Base-by-base conservation (phyloP, 2,113 vertebrate genomes). In the Hippocampus guttulatus region DNA sequence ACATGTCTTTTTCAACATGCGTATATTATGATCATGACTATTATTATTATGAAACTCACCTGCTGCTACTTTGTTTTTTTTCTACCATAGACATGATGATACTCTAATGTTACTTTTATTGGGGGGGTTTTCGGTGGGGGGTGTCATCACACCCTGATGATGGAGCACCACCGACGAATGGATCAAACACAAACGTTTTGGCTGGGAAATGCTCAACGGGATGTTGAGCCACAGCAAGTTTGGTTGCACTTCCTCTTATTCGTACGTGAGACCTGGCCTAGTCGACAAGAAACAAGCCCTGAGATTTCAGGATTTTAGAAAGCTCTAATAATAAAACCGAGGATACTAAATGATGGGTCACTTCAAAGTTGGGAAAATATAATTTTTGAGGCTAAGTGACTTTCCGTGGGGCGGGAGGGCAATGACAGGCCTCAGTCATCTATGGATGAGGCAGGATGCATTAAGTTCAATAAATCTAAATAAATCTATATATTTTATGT, bases 41-140 rank as follows among this genome's bases (percentile, higher is more conserved):
- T 33, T 61, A 8, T 81, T 81, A 83, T 88, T 89, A 89, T 87
- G 63, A 84, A 81, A 89, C 74, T 88, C 84, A 76, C 81, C 58
- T 90, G 89, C 91, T 92, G 90, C 90, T 90, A 88, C 4, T 72
- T 82, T 83, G 83, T 27, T 27, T 70, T 81, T 83, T 89, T 84
- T 85, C 63, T 80, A 84, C 75, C 76, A 81, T 75, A 80, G 30
- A 86, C 81, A 67, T 80, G 52, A 82, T 87, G 10, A 33, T 61
- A 78, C 80, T 87, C 73, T 74, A 67, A 79, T 74, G 49, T 78
- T 73, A 57, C 43, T 77, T 71, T 18, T 61, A 33, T 16, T 58
- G n/a, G n/a, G n/a, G n/a, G n/a, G n/a, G 1, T 2, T 54, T 54
- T 1, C 9, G 8, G 21, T 1, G 21, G 9, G n/a, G 21, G n/a